Evolutionary conservation across 1,140 invertebrate species (phyloP), one percentile per base, ranked within the genome.

Genomic region (Zaprionus inermis): DNA sequence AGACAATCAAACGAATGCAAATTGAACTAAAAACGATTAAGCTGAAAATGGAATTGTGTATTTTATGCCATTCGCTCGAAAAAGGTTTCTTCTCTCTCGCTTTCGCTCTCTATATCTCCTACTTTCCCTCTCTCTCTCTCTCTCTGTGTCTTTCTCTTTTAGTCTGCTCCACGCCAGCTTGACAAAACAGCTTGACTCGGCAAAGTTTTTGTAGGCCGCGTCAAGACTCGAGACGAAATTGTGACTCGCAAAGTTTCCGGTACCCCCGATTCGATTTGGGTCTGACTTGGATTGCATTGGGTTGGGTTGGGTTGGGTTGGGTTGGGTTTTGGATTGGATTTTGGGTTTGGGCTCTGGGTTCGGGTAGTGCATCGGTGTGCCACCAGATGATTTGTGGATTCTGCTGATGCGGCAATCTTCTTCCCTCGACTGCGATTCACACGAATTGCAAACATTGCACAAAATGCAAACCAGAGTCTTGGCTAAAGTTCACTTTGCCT

Each of bases 391-490:
- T 44, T 44, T 44, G 38, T 44, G 38, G 38, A 44, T 51, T 51
- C 22, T 51, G 49, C 49, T 51, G 49, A 51, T 51, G 49, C 49
- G 14, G 18, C 49, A 51, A 9, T 24, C 38, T 32, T 6, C 30
- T 1, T 32, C 30, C 30, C 30, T 44, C 38, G n/a, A 9, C n/a
- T 44, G 38, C 38, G 38, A 44, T 51, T 20, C 49, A 51, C 49
- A 51, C 49, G 22, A 51, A 51, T 22, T 51, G 49, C 49, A 51
- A 51, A 51, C 49, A 51, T 24, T 51, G 49, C 49, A 51, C 49
- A 51, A 51, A 51, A 51, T 51, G 49, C 49, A 51, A 44, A 44
- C 38, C 38, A n/a, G 16, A 44, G n/a, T 44, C 38, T 44, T 44
- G 38, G 38, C 38, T 44, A 44, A 44, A 44, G 38, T 44, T 44